Percentiles rank a stretch among this genome's conserved stretches.
phyloP scores from a whole-genome alignment of 2,888 invertebrate species.

The Neoitamus cyanurus region DNA sequence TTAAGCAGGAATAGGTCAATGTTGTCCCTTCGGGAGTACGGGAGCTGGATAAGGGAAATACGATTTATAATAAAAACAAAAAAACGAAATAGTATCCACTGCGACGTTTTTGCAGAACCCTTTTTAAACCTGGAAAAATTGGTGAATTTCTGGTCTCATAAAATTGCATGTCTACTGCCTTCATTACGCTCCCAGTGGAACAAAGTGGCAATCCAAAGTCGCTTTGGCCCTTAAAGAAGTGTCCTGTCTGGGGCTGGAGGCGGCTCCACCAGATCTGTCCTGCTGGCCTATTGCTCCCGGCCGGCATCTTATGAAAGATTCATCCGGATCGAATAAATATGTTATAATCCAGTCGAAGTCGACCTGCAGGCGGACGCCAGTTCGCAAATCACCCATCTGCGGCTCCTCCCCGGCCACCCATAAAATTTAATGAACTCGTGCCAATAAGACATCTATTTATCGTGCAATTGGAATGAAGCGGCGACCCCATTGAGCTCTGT shows the following conservation, averaged over 20 bases:
- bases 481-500: slow-evolving; percentile 48
- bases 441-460: slow-evolving; percentile 42
- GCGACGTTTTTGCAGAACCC: neutral
- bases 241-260: neutral
- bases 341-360: neutral
- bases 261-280: neutral
- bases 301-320: neutral
- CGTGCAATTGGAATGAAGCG: slow-evolving; percentile 28
- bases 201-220: neutral
- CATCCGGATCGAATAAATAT: slow-evolving; percentile 1
- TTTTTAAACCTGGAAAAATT: neutral
- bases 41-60: neutral
- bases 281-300: neutral
- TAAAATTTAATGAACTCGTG: slow-evolving; percentile 42
- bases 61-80: neutral
- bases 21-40: neutral
- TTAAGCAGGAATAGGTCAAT: neutral
- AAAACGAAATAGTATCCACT: neutral
- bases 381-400: slow-evolving; percentile 21
- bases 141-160: neutral
- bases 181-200: neutral
- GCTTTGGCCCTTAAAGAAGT: neutral
- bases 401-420: slow-evolving; percentile 5
- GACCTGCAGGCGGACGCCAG: neutral
- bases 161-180: slow-evolving; percentile 1